phyloP scores from a whole-genome alignment of 2,888 invertebrate genomes.

The Phortica okadai region DNA sequence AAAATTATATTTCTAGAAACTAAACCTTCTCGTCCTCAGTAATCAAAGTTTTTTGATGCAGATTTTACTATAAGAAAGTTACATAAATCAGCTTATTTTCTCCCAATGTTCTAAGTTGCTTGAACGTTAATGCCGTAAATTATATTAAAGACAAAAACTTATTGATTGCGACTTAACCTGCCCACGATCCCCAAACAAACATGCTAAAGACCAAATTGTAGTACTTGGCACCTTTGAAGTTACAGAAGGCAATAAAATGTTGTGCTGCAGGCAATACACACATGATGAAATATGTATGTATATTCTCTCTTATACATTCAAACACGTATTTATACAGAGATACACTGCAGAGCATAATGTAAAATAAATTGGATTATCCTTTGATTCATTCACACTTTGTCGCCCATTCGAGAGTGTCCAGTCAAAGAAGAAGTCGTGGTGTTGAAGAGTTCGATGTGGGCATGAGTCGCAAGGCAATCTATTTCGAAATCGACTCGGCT shows the following conservation, averaged over 20 bases:
- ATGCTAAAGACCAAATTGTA: too few relatives aligned
- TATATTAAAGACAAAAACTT: conserved; percentile 71
- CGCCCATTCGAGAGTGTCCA: conserved; percentile 42
- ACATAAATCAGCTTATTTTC: too few relatives aligned
- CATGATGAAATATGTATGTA: not conserved
- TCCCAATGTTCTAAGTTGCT: not conserved
- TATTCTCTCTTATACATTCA: too few relatives aligned
- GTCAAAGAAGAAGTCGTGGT: not conserved
- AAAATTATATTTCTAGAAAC: too few relatives aligned
- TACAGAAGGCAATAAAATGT: not conserved
- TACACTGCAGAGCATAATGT: conserved; percentile 53
- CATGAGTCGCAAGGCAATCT: conserved; percentile 7
- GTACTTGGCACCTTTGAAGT: conserved; percentile 27
- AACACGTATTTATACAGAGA: conserved; percentile 33
- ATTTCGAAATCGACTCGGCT: not conserved
- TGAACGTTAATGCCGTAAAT: conserved; percentile 59
- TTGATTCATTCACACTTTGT: conserved; percentile 72
- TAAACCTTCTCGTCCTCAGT: too few relatives aligned
- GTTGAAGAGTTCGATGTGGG: not conserved
- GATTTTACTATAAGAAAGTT: too few relatives aligned
- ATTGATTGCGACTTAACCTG: conserved; percentile 59
- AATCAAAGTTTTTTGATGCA: too few relatives aligned
- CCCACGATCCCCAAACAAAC: not conserved
- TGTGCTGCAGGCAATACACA: conserved; percentile 20
- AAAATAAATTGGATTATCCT: conserved; percentile 75